phyloP scores from a whole-genome alignment of 2,113 vertebrate species.

The Lathamus discolor region DNA sequence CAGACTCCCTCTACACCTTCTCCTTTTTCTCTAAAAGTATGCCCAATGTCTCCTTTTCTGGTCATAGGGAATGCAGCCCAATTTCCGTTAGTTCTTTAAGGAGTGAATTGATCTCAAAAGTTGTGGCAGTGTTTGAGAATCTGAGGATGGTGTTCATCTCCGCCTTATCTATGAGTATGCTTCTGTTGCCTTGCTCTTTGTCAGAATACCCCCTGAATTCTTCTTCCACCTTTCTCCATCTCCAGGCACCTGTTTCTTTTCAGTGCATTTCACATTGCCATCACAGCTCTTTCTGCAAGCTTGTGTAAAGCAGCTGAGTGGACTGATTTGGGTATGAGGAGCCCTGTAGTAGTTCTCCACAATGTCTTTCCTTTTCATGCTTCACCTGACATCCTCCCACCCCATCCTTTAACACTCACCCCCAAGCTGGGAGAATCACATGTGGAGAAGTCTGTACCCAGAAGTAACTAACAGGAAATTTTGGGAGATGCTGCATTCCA shows the following conservation, averaged over 20 bases:
- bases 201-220: neutral
- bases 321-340: neutral
- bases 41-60: neutral
- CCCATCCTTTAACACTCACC: neutral
- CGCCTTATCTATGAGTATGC: neutral
- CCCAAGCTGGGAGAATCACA: accelerated
- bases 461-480: neutral
- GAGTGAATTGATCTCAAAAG: neutral
- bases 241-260: neutral
- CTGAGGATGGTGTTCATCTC: neutral
- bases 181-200: neutral
- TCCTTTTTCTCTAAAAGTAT: neutral
- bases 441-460: neutral
- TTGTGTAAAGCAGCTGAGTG: neutral
- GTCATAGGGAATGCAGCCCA: neutral
- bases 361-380: neutral
- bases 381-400: neutral
- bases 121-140: neutral
- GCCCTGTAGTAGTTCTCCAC: neutral
- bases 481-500: neutral
- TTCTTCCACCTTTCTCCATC: neutral
- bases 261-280: neutral
- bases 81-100: neutral
- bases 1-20: neutral
- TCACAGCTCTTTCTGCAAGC: neutral